Percentiles rank a stretch among this genome's conserved stretches.
Evolutionary conservation across 2,797 vertebrate species (phyloP).

Genomic region (Synaphobranchus kaupii): DNA sequence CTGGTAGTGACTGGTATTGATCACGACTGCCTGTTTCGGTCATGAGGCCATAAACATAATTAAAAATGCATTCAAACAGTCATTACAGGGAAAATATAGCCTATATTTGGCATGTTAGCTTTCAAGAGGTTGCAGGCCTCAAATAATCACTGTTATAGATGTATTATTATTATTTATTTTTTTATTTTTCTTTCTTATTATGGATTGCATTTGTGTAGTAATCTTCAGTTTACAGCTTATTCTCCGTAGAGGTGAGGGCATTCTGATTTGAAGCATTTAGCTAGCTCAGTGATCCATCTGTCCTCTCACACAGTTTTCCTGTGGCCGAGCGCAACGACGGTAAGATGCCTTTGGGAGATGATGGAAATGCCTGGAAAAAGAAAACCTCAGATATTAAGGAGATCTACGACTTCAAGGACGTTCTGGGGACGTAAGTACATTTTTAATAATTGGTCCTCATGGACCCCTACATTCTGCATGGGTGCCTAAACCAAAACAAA

Average conservation of each 20-base stretch:
- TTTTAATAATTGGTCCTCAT: neutral
- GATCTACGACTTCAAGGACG: slow-evolving; percentile 79
- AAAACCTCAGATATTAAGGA: slow-evolving; percentile 77
- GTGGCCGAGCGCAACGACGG: slow-evolving; percentile 68
- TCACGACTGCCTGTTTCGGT: neutral
- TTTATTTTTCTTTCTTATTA: neutral
- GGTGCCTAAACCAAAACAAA: neutral
- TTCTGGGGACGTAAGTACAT: slow-evolving; percentile 78
- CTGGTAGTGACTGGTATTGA: neutral
- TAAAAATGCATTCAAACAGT: neutral
- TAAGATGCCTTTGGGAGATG: slow-evolving; percentile 80
- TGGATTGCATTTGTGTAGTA: neutral
- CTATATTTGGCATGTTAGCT: neutral
- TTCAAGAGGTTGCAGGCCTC: neutral
- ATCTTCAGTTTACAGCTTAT: neutral
- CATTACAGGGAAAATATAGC: neutral
- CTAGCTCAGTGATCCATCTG: slow-evolving; percentile 15
- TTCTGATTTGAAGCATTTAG: neutral
- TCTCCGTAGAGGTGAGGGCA: slow-evolving; percentile 8
- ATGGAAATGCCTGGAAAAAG: slow-evolving; percentile 77
- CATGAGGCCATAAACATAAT: neutral
- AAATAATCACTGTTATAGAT: neutral
- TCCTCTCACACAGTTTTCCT: slow-evolving; percentile 43
- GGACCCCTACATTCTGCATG: neutral
- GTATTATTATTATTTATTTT: neutral